Base-by-base conservation (phyloP, 2,888 invertebrate species). In the Tigriopus californicus region DNA sequence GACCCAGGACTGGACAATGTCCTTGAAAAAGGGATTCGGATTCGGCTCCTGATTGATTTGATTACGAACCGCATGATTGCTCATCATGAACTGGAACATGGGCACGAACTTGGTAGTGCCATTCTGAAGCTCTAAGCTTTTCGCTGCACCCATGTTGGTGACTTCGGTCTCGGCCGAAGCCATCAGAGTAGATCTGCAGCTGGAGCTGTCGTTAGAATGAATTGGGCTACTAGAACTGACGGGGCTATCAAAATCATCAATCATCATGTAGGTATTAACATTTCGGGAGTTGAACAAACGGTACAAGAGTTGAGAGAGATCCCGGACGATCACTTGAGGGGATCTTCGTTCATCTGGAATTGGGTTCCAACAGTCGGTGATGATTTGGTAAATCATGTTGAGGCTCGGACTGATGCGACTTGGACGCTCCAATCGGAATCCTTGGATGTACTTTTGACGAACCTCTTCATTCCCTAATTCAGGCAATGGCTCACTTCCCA, bases 301-400 rank as follows among this genome's bases (percentile, higher is more conserved):
- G 68, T 84, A 82, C 63, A 84, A 72, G 68, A 85, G 79, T 70
- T 84, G 83, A 72, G 83, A 83, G 64, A 86, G 80, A 72, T 86
- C 85, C 68, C 86, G 77, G 79, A 88, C 84, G 66, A 89, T 82
- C 62, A 81, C 82, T 72, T 89, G 88, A 58, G 85, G 88, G 65
- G 83, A 80, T 69, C 84, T 82, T 24, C 47, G 25, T 41, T 33
- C 52, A 61, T 79, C 79, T 8, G 81, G 81, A 69, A 83, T 80
- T 58, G 76, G 71, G 66, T 80, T 78, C 90, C 90, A 91, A 68
- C 89, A 89, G 66, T 83, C 83, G 61, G 75, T 72, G 78, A 89
- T 82, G 48, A 87, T 73, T 63, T 76, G 75, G 71, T 83, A 86
- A 64, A 91, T 80, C 68, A 82, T 46, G 56, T 20, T 22, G 22